Percentiles rank a stretch among this genome's conserved stretches.
Evolutionary conservation across 1,140 invertebrate species (phyloP).

Genomic region (Hestina assimilis): DNA sequence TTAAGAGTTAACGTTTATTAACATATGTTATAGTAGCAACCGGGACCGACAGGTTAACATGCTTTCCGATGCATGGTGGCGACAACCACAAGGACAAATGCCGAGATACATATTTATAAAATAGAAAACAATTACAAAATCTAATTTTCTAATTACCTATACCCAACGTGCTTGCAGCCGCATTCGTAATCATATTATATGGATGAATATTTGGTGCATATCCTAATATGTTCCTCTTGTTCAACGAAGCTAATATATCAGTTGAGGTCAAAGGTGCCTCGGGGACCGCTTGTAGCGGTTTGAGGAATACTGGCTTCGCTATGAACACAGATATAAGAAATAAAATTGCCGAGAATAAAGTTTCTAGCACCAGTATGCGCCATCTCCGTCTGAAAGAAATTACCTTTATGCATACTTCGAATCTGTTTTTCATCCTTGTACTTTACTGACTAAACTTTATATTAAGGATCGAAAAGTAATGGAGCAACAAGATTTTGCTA

Average conservation of each 20-base stretch:
- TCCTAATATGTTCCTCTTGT: constrained; percentile 41
- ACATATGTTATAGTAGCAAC: no score
- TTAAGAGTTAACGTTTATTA: no score
- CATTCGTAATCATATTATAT: constrained; percentile 42
- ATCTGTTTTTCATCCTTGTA: no score
- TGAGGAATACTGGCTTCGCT: constrained; percentile 60
- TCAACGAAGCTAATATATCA: constrained; percentile 40
- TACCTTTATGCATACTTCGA: no score
- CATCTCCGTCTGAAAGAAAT: constrained; percentile 44
- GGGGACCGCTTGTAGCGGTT: constrained; percentile 44
- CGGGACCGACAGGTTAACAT: no score
- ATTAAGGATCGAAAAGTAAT: no score
- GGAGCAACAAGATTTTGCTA: no score
- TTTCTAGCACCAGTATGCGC: constrained; percentile 40
- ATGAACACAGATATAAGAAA: constrained; percentile 43
- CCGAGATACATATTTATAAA: no score
- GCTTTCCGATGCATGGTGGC: no score
- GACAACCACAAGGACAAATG: no score
- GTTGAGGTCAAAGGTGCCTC: constrained; percentile 32
- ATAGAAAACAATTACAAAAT: no score
- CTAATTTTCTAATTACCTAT: constrained; percentile 31
- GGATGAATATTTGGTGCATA: constrained; percentile 50
- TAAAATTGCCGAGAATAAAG: constrained; percentile 40
- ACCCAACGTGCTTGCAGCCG: constrained; percentile 34
- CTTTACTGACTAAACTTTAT: no score